These are phyloP conservation scores for Clostera curtula DNA, from an alignment of 2,888 invertebrate genomes.

Conservation along the genomic window DNA sequence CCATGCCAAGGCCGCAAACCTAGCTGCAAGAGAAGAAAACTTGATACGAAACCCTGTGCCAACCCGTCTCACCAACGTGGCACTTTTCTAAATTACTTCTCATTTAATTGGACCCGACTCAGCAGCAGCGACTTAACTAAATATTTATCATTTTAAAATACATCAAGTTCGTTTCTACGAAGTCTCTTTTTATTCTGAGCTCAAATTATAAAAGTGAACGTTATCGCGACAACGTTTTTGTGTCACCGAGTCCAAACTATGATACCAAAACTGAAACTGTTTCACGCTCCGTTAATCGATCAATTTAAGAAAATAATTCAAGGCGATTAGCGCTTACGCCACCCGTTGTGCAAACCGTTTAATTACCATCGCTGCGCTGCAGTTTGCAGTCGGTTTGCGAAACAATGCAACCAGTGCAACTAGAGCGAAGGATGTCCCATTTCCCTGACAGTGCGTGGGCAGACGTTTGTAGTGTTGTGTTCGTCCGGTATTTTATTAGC, in stretches of 20 bases:
- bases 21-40: no score
- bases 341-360: slow-evolving; percentile 19
- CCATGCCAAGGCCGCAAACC: no score
- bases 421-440: slow-evolving; percentile 47
- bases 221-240: no score
- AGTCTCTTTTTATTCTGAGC: no score
- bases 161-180: no score
- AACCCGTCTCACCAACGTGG: no score
- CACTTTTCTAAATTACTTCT: no score
- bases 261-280: slow-evolving; percentile 3
- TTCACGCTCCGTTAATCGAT: slow-evolving; percentile 7
- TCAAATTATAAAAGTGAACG: no score
- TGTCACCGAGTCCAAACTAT: neutral
- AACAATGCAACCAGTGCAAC: slow-evolving; percentile 30
- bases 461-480: slow-evolving; percentile 20
- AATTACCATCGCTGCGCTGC: slow-evolving; percentile 22
- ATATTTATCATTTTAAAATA: no score
- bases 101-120: no score
- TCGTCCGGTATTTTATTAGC: slow-evolving; percentile 19
- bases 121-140: no score
- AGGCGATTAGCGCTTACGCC: slow-evolving; percentile 5
- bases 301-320: slow-evolving; percentile 13
- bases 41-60: no score
- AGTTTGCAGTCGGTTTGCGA: slow-evolving; percentile 23
- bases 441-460: slow-evolving; percentile 39